Base-by-base conservation (phyloP, 2,113 vertebrate genomes). In the Monopterus albus region DNA sequence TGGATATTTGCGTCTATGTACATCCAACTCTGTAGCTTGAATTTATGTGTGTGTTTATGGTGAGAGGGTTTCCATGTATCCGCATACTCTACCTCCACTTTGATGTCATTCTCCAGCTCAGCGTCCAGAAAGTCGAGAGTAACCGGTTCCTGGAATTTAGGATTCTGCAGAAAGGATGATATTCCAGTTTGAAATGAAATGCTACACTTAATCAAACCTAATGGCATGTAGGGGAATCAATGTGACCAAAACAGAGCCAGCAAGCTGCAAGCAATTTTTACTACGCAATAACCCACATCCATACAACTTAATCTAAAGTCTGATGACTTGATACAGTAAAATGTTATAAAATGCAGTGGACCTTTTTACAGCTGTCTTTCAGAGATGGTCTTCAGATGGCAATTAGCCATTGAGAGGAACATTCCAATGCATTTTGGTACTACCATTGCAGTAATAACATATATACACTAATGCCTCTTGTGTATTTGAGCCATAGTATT, bases 141-240 rank as follows among this genome's bases (percentile, higher is more conserved):
- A 55, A 99, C 97, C 15, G 97, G 97, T 72, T 99, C 97, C 95
- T 98, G 97, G 82, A 97, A 98, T 98, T 99, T 99, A 65, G 95
- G 97, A 88, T 98, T 98, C 97, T 98, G 90, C 80, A 87, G 67
- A 83, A 51, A 75, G 28, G 35, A 72, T 26, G 21, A 62, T 13
- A 56, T 46, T 77, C 73, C 15, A 55, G 4, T 42, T 4, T 42
- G 7, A 68, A 17, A 10, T 28, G n/a, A 2, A 63, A 17, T n/a
- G 23, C 45, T 31, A n/a, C 21, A 59, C 18, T 51, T 7, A 61
- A 42, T 47, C 20, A 49, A 51, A 63, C 15, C 6, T 0, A 40
- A 31, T n/a, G 5, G 45, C 25, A 43, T 23, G 46, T n/a, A 23
- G 50, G 17, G 52, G n/a, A 43, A 66, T 61, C 5, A 1, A 51